Evolutionary conservation across 2,888 invertebrate species (phyloP), one percentile per base, ranked within the genome.

Genomic region (Bedellia somnulentella): DNA sequence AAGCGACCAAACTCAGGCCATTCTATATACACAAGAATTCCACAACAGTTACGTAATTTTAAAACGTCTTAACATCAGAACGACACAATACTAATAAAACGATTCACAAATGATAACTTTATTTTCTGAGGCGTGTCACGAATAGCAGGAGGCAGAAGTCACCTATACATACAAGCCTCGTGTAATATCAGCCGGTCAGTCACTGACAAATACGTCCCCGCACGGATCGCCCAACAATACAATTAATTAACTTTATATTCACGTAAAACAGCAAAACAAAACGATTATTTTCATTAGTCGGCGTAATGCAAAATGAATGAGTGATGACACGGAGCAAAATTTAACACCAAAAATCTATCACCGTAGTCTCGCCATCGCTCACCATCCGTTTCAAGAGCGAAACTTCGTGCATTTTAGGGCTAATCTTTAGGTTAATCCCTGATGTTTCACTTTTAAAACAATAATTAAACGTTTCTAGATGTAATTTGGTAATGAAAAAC

Each of bases 131-230:
- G 76, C 76, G 76, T 76, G 76, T 76, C 76, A 71, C 73, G 67
- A 70, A 71, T 68, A 71, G 66, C 67, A 68, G 68, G 67, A 73
- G 67, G 68, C 55, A 75, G 70, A 66, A 76, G 73, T 75, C 71
- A 70, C 73, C 61, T 71, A 75, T 67, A 75, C 75, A 76, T 76
- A 73, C 73, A 75, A 73, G 73, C 76, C 75, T 75, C 71, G 73
- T 75, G 75, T 75, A 73, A 73, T 76, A 76, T 76, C 76, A 76
- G 76, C 76, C 76, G 76, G 76, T 76, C 75, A 66, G 66, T 71
- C 75, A 73, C 71, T 76, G 73, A 75, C 76, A 75, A 75, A 56
- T 63, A 70, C 68, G 70, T 68, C 63, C 52, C 48, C 52, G 57
- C 63, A 61, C 55, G 59, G 64, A 66, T 63, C 67, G 52, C 55